phyloP scores from a whole-genome alignment of 2,113 vertebrate species.

The Cynopterus brachyotis region DNA sequence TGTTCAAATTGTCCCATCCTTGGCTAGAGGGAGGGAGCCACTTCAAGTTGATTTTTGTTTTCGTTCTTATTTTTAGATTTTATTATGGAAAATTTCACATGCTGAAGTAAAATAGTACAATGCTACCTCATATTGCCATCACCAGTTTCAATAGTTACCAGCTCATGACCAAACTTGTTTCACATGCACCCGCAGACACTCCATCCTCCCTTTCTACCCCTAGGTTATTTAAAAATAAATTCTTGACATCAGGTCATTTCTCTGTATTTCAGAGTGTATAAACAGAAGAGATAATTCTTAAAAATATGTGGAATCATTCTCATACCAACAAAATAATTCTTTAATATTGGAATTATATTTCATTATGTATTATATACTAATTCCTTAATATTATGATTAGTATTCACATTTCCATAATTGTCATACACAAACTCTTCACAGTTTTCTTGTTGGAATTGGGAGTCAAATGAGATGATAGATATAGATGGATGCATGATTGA shows the following conservation, averaged over 20 bases:
- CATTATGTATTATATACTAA: neutral
- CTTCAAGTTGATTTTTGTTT: conserved; percentile 1
- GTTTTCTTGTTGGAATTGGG: conserved; percentile 29
- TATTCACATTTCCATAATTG: neutral
- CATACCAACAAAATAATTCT: neutral
- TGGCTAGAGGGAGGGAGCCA: neutral
- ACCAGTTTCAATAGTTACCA: neutral
- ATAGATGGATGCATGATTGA: neutral
- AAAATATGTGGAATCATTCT: neutral
- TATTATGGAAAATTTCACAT: conserved; percentile 31
- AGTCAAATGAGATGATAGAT: conserved; percentile 5
- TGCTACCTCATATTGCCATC: neutral
- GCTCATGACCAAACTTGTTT: neutral
- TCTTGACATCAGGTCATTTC: neutral
- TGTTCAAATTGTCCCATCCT: neutral
- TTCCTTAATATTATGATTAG: neutral
- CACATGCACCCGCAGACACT: neutral
- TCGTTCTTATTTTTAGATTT: conserved; percentile 17
- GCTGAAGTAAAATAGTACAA: neutral
- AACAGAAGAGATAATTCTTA: neutral
- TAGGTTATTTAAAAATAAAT: neutral
- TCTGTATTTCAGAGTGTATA: neutral
- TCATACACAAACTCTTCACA: neutral
- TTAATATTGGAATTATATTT: neutral
- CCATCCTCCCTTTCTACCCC: neutral